Evolutionary conservation across 1,140 invertebrate species (phyloP), one percentile per base, ranked within the genome.

Genomic region (Achroia grisella): DNA sequence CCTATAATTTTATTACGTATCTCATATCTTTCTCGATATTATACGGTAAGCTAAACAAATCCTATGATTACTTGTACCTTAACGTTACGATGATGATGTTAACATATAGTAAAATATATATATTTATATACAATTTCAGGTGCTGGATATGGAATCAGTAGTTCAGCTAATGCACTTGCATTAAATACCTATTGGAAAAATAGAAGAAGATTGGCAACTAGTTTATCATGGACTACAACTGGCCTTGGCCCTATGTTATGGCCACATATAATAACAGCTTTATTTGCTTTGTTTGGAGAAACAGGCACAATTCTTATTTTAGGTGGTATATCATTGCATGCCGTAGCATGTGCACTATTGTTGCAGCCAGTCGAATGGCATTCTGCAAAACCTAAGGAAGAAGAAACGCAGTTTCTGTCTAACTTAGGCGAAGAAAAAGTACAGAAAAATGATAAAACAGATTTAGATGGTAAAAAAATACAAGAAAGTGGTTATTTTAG

Each of bases 361-460:
- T 68, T 90, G 29, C 90, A 91, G 52, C 90, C 90, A 15, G 89
- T 91, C 10, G 83, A 87, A 31, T 89, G 87, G 86, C 91, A 93
- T 66, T 72, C 87, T 29, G 88, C 88, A 56, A 46, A 61, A 56
- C 52, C 54, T 31, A 45, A 47, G 17, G 15, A 45, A 43, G 43
- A 54, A 13, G 65, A 70, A 54, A 67, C 76, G 40, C 73, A 62
- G 51, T 36, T 80, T 28, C 28, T 77, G 9, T 12, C 50, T 32
- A 50, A 60, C 4, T 37, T 10, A 9, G 29, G n/a, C 17, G 31
- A 14, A 29, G 41, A 48, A 5, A 11, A 43, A 17, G 12, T 17
- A 2, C 12, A 50, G 35, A 15, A 40, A 32, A 63, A 61, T 36
- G 39, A 36, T 28, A 46, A 52, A 17, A 17, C 45, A 27, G 9